Base-by-base conservation (phyloP, 1,140 invertebrate species). In the Neodiprion pinetum region DNA sequence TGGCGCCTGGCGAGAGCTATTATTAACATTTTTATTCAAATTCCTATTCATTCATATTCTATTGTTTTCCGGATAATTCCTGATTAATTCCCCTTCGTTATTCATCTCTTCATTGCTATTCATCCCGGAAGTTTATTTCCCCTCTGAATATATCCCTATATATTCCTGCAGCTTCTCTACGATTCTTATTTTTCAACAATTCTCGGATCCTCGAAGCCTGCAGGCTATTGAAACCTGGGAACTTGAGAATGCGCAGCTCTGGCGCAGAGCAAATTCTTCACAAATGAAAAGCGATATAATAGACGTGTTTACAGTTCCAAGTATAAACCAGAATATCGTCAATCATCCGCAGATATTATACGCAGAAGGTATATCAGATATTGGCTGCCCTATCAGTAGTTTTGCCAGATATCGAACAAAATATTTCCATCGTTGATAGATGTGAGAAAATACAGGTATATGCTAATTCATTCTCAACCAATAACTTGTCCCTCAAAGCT, bases 41-140 rank as follows among this genome's bases (percentile, higher is more conserved):
- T 71, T 78, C 73, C 71, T 49, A 69, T 69, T 69, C 74, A 72
- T 72, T 49, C 67, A 73, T 73, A 72, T 65, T 74, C 71, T 76
- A 73, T 79, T 79, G 77, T 78, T 79, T 79, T 72, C 68, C 76
- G 61, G 40, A 23, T 71, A 71, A 71, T 79, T 78, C 77, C 72
- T 79, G 73, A 78, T 79, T 79, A 79, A 78, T 78, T 78, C 74
- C 74, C 71, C 73, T 48, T 70, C 71, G 76, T 79, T 79, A 79
- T 79, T 79, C 78, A 76, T 78, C 76, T 78, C 70, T 73, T 73
- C 75, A 53, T 75, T 71, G 71, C 74, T 72, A 78, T 78, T 78
- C 74, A 78, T 75, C 70, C 74, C 69, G 72, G 74, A 78, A 79
- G 76, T 79, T 79, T 78, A 71, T 71, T 66, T 69, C 74, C 66